Evolutionary conservation across 2,113 vertebrate genomes (phyloP).

Genomic region (Prunella fulvescens): DNA sequence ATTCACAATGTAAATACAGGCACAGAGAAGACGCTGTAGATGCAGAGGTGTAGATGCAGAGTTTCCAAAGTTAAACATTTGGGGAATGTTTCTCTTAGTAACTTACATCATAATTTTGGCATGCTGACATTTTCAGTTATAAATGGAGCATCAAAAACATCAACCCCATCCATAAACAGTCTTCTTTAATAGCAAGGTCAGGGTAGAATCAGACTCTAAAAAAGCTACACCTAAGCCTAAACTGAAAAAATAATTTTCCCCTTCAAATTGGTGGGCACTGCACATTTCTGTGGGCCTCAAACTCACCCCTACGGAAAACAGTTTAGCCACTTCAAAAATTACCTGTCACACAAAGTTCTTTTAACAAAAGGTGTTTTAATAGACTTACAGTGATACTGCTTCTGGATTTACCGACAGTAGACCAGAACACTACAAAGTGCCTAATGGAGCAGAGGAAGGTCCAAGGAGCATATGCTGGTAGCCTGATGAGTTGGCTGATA

Average conservation of each 20-base stretch:
- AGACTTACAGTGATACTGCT: background rate
- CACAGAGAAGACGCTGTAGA: background rate
- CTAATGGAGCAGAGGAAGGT: background rate
- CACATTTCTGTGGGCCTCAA: background rate
- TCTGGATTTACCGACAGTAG: background rate
- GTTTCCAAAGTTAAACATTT: conserved; percentile 32
- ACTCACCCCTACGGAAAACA: background rate
- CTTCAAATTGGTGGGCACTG: background rate
- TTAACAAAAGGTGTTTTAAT: background rate
- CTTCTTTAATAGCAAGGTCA: background rate
- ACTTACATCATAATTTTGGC: background rate
- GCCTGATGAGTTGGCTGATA: background rate
- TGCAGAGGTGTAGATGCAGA: conserved; percentile 11
- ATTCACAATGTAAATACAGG: background rate
- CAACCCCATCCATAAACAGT: background rate
- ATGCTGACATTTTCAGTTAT: conserved; percentile 10
- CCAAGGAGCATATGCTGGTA: background rate
- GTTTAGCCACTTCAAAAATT: background rate
- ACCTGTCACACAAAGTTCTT: background rate
- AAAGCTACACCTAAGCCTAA: background rate
- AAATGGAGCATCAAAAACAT: conserved; percentile 6
- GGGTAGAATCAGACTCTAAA: background rate
- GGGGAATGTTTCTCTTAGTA: background rate
- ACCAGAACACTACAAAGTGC: background rate
- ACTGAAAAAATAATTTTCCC: background rate